These are phyloP conservation scores for Lycia hirtaria DNA, from an alignment of 2,888 invertebrate species.

Conservation along the genomic window DNA sequence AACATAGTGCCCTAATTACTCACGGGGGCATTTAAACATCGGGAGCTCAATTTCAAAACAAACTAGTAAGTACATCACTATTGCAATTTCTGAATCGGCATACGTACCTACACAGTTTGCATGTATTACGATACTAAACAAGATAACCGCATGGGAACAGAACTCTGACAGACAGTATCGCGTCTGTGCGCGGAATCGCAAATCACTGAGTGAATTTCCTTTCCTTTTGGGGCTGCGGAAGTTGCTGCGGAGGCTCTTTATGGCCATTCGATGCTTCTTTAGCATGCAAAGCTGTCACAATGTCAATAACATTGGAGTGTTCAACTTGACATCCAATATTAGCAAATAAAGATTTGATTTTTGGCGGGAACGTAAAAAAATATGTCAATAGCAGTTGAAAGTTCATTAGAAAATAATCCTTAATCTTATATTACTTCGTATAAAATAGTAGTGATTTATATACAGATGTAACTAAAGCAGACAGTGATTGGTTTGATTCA, in stretches of 20 bases:
- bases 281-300: slow-evolving; percentile 61
- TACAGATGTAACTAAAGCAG: too few species aligned
- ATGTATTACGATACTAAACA: slow-evolving; percentile 51
- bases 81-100: slow-evolving; percentile 2
- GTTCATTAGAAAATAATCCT: too few species aligned
- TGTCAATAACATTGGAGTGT: slow-evolving; percentile 62
- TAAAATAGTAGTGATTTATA: too few species aligned
- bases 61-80: not conserved
- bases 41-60: not conserved
- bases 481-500: too few species aligned
- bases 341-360: not conserved
- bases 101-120: slow-evolving; percentile 18
- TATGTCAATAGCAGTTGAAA: too few species aligned
- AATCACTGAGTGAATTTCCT: slow-evolving; percentile 75
- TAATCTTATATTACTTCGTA: too few species aligned
- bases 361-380: not conserved
- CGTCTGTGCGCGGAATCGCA: slow-evolving; percentile 68
- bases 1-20: too few species aligned
- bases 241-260: slow-evolving; percentile 60
- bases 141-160: slow-evolving; percentile 61
- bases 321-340: not conserved
- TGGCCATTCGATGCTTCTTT: slow-evolving; percentile 55
- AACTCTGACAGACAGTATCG: slow-evolving; percentile 53
- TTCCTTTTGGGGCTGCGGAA: slow-evolving; percentile 80
- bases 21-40: too few species aligned